Percentiles rank a stretch among this genome's conserved stretches.
Conservation (phyloP, 2,113 vertebrate genomes). For the Gambusia holbrooki region DNA sequence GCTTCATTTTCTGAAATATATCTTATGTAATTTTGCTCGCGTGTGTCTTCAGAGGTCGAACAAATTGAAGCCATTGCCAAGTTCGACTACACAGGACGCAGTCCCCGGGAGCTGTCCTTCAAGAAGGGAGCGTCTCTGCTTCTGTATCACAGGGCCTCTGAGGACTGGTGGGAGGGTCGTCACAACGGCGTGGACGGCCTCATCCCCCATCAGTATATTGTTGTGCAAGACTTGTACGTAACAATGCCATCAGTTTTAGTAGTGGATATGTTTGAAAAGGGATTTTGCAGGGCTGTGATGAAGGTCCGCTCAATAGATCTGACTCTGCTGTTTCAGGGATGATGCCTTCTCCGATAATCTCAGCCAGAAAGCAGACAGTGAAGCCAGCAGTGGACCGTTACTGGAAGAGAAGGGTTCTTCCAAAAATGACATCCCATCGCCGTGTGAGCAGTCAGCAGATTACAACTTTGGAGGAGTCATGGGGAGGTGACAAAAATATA, state of each 20-base stretch:
- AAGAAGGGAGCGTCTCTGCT: conserved; percentile 97
- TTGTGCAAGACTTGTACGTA: conserved; percentile 98
- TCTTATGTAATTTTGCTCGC: neutral
- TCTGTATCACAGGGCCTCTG: conserved; percentile 93
- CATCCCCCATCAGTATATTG: conserved; percentile 98
- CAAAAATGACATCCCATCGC: conserved; percentile 94
- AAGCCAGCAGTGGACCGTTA: conserved; percentile 95
- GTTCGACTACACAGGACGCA: conserved; percentile 94
- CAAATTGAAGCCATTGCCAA: conserved; percentile 99
- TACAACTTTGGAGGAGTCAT: conserved; percentile 91
- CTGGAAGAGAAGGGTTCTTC: conserved; percentile 95
- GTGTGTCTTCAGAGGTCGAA: conserved; percentile 87
- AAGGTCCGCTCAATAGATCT: neutral
- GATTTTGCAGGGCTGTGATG: neutral
- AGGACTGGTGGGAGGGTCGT: conserved; percentile 99
- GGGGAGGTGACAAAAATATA: conserved; percentile 84
- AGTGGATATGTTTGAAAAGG: neutral
- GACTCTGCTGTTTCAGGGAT: conserved; percentile 82
- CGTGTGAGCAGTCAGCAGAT: conserved; percentile 90
- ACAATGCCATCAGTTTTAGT: neutral
- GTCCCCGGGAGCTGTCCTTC: conserved; percentile 94
- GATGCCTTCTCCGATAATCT: conserved; percentile 98
- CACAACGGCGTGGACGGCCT: conserved; percentile 97
- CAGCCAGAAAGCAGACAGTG: conserved; percentile 97
- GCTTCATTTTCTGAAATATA: neutral